Percentiles rank a stretch among this genome's conserved stretches.
phyloP scores from a whole-genome alignment of 1,140 invertebrate species.

The Drosophila pachea region DNA sequence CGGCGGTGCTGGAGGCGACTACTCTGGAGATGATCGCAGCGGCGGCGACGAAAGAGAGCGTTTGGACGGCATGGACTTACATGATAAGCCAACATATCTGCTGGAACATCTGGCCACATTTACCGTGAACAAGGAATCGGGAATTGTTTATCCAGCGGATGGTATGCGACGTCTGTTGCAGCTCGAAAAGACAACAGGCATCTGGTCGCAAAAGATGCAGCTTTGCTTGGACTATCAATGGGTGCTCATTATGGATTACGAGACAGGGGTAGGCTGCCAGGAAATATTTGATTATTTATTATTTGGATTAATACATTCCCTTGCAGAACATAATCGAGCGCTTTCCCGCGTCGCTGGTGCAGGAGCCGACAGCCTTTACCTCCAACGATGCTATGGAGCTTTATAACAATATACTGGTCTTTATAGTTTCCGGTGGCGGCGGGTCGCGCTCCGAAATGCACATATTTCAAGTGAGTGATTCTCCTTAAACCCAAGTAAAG shows the following conservation, averaged over 20 bases:
- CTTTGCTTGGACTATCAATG: conserved; percentile 91
- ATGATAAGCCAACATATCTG: conserved; percentile 88
- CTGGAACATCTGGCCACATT: conserved; percentile 99
- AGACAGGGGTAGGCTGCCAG: conserved; percentile 89
- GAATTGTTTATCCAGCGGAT: conserved; percentile 93
- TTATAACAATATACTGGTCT: conserved; percentile 99
- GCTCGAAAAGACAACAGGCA: conserved; percentile 95
- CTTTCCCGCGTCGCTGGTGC: conserved; percentile 94
- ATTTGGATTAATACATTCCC: conserved; percentile 28
- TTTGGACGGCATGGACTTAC: conserved; percentile 56
- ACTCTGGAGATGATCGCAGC: conserved; percentile 75
- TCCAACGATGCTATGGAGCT: conserved; percentile 96
- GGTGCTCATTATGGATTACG: conserved; percentile 97
- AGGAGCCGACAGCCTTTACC: conserved; percentile 98
- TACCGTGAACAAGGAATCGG: conserved; percentile 92
- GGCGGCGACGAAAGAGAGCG: conserved; percentile 71
- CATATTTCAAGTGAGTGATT: conserved; percentile 90
- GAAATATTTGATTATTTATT: neutral
- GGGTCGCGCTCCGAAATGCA: conserved; percentile 94
- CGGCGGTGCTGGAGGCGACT: conserved; percentile 65
- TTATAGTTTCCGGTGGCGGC: conserved; percentile 88
- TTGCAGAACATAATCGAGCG: conserved; percentile 95
- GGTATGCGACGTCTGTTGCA: conserved; percentile 97
- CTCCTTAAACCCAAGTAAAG: neutral
- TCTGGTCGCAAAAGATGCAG: conserved; percentile 99